A percentile compares a stretch with the other conserved stretches of the same genome.
These are phyloP conservation scores for Aelia acuminata DNA, from an alignment of 2,888 invertebrate genomes.

Conservation along the genomic window DNA sequence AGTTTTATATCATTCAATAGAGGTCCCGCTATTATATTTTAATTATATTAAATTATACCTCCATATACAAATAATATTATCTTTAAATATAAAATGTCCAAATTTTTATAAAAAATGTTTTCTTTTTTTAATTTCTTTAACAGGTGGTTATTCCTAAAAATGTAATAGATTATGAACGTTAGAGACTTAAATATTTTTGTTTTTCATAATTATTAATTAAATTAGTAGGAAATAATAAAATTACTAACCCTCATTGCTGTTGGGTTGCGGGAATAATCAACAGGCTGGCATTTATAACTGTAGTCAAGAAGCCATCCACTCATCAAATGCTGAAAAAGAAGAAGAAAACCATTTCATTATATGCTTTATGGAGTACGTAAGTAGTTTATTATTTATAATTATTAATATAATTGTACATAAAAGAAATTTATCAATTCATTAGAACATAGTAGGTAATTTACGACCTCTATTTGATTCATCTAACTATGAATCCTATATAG, in stretches of 20 bases:
- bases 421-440: neutral
- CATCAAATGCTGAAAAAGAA: constrained; percentile 83
- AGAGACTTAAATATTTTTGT: neutral
- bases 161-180: constrained; percentile 25
- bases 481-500: too few relatives aligned
- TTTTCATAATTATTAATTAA: neutral
- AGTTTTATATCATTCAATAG: too few relatives aligned
- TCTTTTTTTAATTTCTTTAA: neutral
- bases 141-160: neutral
- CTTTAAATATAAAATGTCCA: too few relatives aligned
- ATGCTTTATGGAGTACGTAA: neutral
- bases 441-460: neutral
- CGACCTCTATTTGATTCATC: neutral
- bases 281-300: constrained; percentile 92
- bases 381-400: neutral
- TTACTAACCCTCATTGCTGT: constrained; percentile 86
- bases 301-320: constrained; percentile 94
- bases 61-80: too few relatives aligned
- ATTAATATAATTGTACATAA: neutral
- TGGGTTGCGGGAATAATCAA: constrained; percentile 89
- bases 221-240: neutral
- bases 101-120: too few relatives aligned
- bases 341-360: neutral
- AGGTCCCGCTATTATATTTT: too few relatives aligned
- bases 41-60: too few relatives aligned